Base-by-base conservation (phyloP, 2,797 vertebrate species). In the Alca torda region DNA sequence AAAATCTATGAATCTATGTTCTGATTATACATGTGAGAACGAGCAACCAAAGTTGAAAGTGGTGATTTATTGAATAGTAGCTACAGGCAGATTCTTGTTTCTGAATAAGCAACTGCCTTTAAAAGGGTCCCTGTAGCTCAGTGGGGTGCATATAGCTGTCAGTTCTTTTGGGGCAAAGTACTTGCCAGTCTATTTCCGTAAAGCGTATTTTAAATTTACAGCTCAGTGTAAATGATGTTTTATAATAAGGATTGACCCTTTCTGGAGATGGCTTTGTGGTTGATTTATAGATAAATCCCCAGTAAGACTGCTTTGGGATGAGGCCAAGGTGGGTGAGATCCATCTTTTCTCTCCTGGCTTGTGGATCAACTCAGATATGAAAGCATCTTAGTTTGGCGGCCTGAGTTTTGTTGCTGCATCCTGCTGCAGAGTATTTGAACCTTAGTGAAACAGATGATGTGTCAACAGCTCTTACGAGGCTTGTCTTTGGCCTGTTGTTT, bases 1-100 rank as follows among this genome's bases (percentile, higher is more conserved):
- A 82, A 91, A 96, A 94, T 94, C 96, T 93, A 68, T 90, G 95
- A 77, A 92, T 92, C 93, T 93, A 57, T 94, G 93, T 93, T 96
- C 94, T 90, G 93, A 95, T 95, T 96, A 82, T 60, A 84, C 77
- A 93, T 92, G 70, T 84, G 83, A 96, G 91, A 88, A 94, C 54
- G 63, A 84, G 63, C 77, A 96, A 82, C 80, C 46, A 4, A 53
- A 90, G 93, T 68, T 90, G 85, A 96, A 96, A 93, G 80, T 69
- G 80, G 74, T 93, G 93, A 95, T 96, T 96, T 97, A 95, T 90
- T 95, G 93, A 89, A 94, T 86, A 83, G 48, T 91, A 79, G 87
- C 74, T 93, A 97, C 88, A 86, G 87, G 59, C 82, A 90, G 73
- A 72, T 93, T 95, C 85, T 86, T 91, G 73, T 88, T 97, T 93